Evolutionary conservation across 2,113 vertebrate genomes (phyloP).

Genomic region (Oreochromis spilurus): DNA sequence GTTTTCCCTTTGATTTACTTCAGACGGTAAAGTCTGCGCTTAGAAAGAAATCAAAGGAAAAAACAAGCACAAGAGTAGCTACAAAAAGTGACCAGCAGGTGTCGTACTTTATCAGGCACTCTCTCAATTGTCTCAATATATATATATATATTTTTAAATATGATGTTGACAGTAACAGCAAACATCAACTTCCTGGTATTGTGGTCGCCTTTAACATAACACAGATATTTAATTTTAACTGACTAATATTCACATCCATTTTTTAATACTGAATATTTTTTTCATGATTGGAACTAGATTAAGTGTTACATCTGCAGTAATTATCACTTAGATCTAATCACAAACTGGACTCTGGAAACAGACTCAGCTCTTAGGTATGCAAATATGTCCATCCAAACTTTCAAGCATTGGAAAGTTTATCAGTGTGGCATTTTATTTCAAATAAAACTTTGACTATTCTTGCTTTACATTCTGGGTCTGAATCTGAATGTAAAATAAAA

Average conservation of each 20-base stretch:
- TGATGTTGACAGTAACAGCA: rapidly evolving
- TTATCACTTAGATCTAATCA: rapidly evolving
- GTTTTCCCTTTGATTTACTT: background rate
- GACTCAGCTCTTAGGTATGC: background rate
- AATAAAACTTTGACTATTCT: background rate
- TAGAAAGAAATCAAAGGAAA: background rate
- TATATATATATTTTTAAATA: rapidly evolving
- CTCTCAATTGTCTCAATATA: background rate
- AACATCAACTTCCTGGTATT: background rate
- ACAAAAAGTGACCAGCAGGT: background rate
- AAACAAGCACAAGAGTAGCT: background rate
- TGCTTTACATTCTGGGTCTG: rapidly evolving
- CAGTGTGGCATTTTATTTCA: background rate
- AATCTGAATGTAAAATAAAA: background rate
- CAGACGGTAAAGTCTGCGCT: rapidly evolving
- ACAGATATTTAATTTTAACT: background rate
- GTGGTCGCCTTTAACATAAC: background rate
- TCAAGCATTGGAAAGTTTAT: background rate
- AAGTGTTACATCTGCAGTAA: background rate
- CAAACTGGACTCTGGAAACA: background rate
- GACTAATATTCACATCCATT: background rate
- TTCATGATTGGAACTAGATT: background rate
- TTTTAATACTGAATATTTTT: background rate
- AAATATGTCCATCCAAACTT: background rate
- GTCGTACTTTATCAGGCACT: background rate